Base-by-base conservation (phyloP, 2,797 vertebrate genomes). In the Myoxocephalus aenaeus region DNA sequence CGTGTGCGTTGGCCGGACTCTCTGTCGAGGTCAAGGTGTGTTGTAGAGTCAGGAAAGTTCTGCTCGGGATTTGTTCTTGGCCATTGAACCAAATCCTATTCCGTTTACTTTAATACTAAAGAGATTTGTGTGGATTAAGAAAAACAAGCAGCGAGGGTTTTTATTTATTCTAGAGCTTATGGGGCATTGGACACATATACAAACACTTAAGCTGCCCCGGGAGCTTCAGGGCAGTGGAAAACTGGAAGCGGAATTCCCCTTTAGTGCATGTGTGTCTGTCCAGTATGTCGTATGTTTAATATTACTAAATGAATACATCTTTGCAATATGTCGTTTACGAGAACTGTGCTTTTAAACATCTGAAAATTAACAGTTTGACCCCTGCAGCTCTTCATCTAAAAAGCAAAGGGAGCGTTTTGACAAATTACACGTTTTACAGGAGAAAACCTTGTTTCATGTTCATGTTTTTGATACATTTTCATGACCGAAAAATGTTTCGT, bases 61-160 rank as follows among this genome's bases (percentile, higher is more conserved):
- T 76, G 58, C 22, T 61, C 20, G 34, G 78, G 70, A 79, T 83
- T 85, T 81, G 70, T 86, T 34, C 17, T 17, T 11, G 34, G 63
- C 34, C 65, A 56, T 22, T 38, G 10, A 70, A 79, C 32, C 32
- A 76, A 91, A 88, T 80, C 76, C 56, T 76, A 25, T 67, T 76
- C 70, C n/a, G 76, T 89, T 92, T 89, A 89, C 82, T 90, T 89
- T 83, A 90, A 87, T 90, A 87, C 79, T 77, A 18, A 75, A 65
- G 75, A 86, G 88, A 87, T 92, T 91, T 90, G 61, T 65, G 74
- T 3, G 8, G 74, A 80, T 82, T 75, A 32, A 34, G 70, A 73
- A 89, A 82, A 87, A 84, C 36, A 80, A 79, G 56, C 73, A 80
- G 63, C 65, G 59, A 65, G 22, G 79, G 67, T 80, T 85, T 65